Percentiles rank a stretch among this genome's conserved stretches.
phyloP scores from a whole-genome alignment of 2,113 vertebrate genomes.

The Dasyornis broadbenti region DNA sequence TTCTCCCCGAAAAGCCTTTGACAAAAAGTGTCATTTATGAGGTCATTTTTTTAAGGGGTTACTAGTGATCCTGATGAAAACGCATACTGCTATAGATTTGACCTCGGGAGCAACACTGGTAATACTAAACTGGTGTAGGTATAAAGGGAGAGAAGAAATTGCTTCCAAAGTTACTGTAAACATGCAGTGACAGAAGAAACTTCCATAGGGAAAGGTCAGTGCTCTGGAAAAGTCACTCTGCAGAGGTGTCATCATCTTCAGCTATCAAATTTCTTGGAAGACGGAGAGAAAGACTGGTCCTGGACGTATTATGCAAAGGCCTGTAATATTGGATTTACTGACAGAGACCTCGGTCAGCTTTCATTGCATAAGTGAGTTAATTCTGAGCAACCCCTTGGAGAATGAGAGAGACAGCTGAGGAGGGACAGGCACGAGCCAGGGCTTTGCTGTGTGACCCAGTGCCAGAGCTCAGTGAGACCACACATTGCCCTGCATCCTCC shows the following conservation, averaged over 20 bases:
- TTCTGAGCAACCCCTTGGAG: not conserved
- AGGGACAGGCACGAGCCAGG: not conserved
- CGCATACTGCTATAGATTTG: not conserved
- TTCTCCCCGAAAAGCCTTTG: not conserved
- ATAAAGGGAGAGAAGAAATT: not conserved
- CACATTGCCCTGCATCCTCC: not conserved
- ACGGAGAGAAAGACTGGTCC: not conserved
- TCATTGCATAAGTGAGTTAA: not conserved
- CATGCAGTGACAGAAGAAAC: not conserved
- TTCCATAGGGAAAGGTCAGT: not conserved
- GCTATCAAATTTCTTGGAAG: slow-evolving; percentile 35
- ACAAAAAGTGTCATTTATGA: not conserved
- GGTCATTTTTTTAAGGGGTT: not conserved
- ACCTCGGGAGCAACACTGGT: not conserved
- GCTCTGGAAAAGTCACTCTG: not conserved
- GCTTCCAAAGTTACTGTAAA: not conserved
- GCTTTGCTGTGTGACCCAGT: not conserved
- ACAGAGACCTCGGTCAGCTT: not conserved
- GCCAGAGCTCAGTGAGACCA: not conserved
- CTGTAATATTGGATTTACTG: not conserved
- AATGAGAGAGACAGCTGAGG: not conserved
- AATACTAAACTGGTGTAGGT: not conserved
- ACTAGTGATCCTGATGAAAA: not conserved
- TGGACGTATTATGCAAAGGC: slow-evolving; percentile 26
- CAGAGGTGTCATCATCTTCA: not conserved